These are phyloP conservation scores for Lasioglossum figueresi DNA, from an alignment of 2,888 invertebrate genomes.

Conservation along the genomic window DNA sequence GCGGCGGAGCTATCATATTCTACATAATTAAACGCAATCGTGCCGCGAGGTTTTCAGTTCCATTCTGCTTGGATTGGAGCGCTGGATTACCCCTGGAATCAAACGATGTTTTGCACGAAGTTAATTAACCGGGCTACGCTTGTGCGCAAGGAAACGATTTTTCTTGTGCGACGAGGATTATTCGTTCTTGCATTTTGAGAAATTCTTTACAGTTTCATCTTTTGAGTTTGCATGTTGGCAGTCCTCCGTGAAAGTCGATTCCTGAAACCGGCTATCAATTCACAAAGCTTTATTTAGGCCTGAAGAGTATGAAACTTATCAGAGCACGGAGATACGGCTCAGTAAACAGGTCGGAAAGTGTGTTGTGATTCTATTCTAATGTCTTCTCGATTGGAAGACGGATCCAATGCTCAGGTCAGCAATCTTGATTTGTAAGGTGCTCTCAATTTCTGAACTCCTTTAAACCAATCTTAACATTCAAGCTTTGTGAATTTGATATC, in stretches of 20 bases:
- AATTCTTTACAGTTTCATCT: background rate
- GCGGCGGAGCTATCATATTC: constrained; percentile 10
- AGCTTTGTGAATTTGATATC: background rate
- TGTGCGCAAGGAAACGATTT: background rate
- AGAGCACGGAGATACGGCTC: constrained; percentile 63
- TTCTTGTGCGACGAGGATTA: background rate
- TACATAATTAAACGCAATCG: constrained; percentile 13
- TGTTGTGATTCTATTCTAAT: constrained; percentile 7
- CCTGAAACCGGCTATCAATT: constrained; percentile 2
- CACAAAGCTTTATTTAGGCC: background rate
- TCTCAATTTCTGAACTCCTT: background rate
- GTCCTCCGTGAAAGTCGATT: constrained; percentile 30
- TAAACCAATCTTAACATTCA: background rate
- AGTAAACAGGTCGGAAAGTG: constrained; percentile 21
- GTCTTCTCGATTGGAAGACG: background rate
- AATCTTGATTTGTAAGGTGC: background rate
- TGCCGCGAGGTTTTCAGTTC: background rate
- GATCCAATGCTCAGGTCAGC: background rate
- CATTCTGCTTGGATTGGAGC: background rate
- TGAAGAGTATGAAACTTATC: constrained; percentile 55
- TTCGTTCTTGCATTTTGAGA: background rate
- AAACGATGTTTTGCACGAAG: background rate
- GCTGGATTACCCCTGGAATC: background rate
- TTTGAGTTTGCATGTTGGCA: background rate
- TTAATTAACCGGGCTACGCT: background rate